These are phyloP conservation scores for Poeciliopsis occidentalis DNA, from an alignment of 2,113 vertebrate genomes.

Conservation along the genomic window DNA sequence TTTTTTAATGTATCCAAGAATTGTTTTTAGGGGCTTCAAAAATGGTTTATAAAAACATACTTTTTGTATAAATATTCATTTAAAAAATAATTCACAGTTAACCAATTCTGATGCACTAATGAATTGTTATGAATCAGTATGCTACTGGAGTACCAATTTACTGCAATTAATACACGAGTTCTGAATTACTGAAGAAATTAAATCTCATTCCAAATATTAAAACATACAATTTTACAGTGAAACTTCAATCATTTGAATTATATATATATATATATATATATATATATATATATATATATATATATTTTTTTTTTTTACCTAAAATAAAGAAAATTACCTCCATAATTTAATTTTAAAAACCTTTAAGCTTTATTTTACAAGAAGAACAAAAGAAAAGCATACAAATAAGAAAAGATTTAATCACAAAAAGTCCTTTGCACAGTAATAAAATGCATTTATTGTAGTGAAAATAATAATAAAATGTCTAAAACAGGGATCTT, in stretches of 20 bases:
- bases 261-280: too few relatives aligned
- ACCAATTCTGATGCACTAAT: too few relatives aligned
- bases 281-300: too few relatives aligned
- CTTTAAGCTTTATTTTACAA: conserved; percentile 12
- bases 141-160: background rate
- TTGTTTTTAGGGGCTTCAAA: too few relatives aligned
- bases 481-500: conserved; percentile 8
- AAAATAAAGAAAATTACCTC: conserved; percentile 6
- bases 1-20: too few relatives aligned
- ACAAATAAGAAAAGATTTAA: background rate
- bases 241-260: background rate
- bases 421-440: background rate
- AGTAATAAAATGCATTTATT: conserved; percentile 2
- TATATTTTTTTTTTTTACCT: background rate
- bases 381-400: background rate
- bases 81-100: background rate
- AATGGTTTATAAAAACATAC: background rate
- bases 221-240: background rate
- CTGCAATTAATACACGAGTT: background rate
- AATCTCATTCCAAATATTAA: background rate
- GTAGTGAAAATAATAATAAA: conserved; percentile 8
- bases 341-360: conserved; percentile 48
- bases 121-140: background rate
- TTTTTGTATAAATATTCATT: background rate
- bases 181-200: too few relatives aligned